Evolutionary conservation across 2,113 vertebrate species (phyloP).

Genomic region (Tyto alba): DNA sequence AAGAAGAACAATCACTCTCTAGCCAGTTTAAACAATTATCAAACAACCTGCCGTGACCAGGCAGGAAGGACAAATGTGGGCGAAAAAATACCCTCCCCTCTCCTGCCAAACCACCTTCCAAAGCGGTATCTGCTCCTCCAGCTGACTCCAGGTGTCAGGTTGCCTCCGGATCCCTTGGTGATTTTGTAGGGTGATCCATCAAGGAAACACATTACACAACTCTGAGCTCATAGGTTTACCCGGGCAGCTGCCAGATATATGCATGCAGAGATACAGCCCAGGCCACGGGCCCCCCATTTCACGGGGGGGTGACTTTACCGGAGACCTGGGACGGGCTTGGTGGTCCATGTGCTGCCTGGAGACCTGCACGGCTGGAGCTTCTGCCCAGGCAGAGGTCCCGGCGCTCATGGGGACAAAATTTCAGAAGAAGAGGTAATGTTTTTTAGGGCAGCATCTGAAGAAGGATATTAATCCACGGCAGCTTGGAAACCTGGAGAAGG

Average conservation of each 20-base stretch:
- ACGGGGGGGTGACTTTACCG: background rate
- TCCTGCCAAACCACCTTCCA: background rate
- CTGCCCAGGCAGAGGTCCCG: background rate
- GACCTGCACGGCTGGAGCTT: background rate
- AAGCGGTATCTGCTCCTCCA: background rate
- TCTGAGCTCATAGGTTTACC: background rate
- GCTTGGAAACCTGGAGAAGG: background rate
- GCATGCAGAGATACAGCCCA: background rate
- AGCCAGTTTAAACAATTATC: background rate
- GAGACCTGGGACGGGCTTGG: background rate
- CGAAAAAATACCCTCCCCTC: background rate
- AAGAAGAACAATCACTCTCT: background rate
- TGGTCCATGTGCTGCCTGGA: background rate
- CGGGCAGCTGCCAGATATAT: background rate
- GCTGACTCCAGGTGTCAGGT: background rate
- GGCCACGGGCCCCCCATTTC: background rate
- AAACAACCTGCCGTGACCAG: background rate
- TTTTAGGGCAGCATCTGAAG: background rate
- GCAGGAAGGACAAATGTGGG: background rate
- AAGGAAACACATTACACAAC: background rate
- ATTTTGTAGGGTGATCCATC: background rate
- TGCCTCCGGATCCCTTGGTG: background rate
- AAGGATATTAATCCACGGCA: background rate
- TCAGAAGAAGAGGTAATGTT: background rate
- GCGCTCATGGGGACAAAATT: background rate